Evolutionary conservation across 2,888 invertebrate species (phyloP).

Genomic region (Norana najaformis): DNA sequence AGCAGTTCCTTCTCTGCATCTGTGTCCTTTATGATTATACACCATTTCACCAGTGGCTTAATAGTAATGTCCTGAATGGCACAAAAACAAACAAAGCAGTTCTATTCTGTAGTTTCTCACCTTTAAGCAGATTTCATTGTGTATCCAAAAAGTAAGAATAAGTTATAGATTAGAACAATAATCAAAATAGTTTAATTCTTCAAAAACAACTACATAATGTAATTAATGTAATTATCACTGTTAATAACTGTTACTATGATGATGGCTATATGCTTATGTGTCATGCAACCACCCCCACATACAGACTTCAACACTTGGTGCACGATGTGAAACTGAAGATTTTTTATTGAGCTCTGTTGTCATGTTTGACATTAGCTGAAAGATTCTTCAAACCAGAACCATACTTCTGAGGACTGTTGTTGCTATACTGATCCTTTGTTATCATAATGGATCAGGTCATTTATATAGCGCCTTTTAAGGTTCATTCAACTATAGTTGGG

Average conservation of each 20-base stretch:
- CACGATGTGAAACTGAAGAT: not conserved
- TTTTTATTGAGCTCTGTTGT: not conserved
- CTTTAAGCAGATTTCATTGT: not conserved
- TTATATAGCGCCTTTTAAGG: not conserved
- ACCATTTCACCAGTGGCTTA: slow-evolving; percentile 61
- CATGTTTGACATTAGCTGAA: not conserved
- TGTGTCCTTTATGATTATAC: slow-evolving; percentile 28
- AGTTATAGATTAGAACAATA: not conserved
- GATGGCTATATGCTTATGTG: too few relatives aligned
- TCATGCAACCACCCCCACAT: not conserved
- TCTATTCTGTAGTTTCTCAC: not conserved
- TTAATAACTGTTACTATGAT: not conserved
- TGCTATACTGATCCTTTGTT: not conserved
- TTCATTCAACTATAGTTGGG: too few relatives aligned
- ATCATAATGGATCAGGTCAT: not conserved
- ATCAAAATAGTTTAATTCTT: not conserved
- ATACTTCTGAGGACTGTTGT: not conserved
- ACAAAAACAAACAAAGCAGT: not conserved
- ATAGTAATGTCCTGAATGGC: slow-evolving; percentile 63
- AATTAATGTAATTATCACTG: not conserved
- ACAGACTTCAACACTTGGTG: not conserved
- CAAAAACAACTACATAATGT: not conserved
- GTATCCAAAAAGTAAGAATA: not conserved
- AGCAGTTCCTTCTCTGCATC: slow-evolving; percentile 21
- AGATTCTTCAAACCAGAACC: not conserved